phyloP scores from a whole-genome alignment of 1,140 invertebrate species.

The Heliconius himera region DNA sequence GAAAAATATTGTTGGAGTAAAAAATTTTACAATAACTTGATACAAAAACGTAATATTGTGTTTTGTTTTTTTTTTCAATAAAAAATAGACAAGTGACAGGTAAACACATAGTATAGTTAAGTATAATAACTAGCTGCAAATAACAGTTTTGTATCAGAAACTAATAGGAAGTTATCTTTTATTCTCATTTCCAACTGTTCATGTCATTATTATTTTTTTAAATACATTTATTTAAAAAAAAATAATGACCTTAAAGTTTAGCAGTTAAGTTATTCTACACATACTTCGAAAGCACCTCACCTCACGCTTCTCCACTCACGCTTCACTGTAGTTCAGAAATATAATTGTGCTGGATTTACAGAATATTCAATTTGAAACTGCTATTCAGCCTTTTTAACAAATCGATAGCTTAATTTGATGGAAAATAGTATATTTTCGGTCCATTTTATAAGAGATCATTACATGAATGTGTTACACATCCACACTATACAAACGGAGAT shows the following conservation, averaged over 20 bases:
- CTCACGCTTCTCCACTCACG: too few species aligned
- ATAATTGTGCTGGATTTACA: not conserved
- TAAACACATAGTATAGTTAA: not conserved
- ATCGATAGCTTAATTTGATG: not conserved
- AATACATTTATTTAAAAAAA: too few species aligned
- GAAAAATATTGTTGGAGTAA: not conserved
- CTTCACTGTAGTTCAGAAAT: not conserved
- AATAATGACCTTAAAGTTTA: too few species aligned
- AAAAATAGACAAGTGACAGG: not conserved
- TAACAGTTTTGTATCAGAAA: conserved; percentile 5
- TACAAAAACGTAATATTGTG: not conserved
- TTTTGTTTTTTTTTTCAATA: not conserved
- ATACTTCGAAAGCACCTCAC: not conserved
- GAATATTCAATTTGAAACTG: not conserved
- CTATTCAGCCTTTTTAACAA: not conserved
- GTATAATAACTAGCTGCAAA: not conserved
- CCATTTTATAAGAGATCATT: conserved; percentile 6
- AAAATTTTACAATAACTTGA: not conserved
- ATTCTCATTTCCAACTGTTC: not conserved
- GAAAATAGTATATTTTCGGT: conserved; percentile 6
- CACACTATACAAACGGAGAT: not conserved
- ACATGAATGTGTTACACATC: not conserved
- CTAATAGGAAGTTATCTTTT: not conserved
- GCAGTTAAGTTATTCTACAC: too few species aligned
- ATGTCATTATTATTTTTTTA: too few species aligned